These are phyloP conservation scores for Aegypius monachus DNA, from an alignment of 2,113 vertebrate genomes.

Conservation along the genomic window DNA sequence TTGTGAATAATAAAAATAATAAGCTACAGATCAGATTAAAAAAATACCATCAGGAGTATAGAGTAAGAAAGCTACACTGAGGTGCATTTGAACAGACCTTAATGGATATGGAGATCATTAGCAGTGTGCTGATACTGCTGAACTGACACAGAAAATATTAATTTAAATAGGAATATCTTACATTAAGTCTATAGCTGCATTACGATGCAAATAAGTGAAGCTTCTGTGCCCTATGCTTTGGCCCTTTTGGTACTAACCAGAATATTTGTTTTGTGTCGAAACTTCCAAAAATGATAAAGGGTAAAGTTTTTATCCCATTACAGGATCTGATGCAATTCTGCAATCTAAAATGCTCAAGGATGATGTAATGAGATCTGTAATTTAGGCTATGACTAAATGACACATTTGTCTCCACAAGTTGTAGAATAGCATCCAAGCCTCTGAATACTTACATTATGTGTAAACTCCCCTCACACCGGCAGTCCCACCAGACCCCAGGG, in stretches of 20 bases:
- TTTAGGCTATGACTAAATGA: neutral
- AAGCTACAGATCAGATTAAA: constrained; percentile 29
- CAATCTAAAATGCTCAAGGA: neutral
- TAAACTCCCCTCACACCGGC: neutral
- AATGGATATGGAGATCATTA: constrained; percentile 60
- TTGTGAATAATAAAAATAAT: constrained; percentile 66
- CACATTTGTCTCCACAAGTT: neutral
- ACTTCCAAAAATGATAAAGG: neutral
- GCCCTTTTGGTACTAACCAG: neutral
- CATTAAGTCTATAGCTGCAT: neutral
- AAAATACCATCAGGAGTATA: neutral
- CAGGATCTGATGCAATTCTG: neutral
- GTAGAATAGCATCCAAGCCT: neutral
- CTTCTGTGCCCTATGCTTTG: neutral
- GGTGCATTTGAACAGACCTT: constrained; percentile 41
- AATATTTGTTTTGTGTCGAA: neutral
- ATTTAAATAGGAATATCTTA: constrained; percentile 53
- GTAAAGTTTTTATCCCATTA: neutral
- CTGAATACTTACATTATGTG: neutral
- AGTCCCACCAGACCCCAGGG: neutral
- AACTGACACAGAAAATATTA: constrained; percentile 43
- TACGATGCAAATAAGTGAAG: neutral
- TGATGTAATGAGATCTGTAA: neutral
- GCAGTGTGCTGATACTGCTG: constrained; percentile 53
- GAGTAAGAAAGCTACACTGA: constrained; percentile 7